Evolutionary conservation across 2,113 vertebrate species (phyloP), one percentile per base, ranked within the genome.

Genomic region (Scalopus aquaticus): DNA sequence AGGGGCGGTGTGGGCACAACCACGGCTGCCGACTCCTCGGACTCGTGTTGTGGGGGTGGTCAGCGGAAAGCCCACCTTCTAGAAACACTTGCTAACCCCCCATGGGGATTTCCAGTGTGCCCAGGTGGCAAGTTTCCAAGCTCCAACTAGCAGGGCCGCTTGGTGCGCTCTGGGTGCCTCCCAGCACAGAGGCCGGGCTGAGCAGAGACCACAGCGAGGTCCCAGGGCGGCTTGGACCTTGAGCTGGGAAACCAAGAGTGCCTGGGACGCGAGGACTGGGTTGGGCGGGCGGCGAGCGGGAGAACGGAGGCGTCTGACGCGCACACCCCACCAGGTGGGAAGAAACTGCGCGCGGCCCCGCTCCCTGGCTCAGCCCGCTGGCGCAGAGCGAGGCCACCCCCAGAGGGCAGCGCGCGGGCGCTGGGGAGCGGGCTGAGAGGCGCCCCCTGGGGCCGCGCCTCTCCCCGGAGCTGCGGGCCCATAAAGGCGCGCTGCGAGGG

Each of bases 351-450:
- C 4, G 0, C 9, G 0, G 20, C 32, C 39, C 24, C 54, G 5
- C 20, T 39, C 46, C 6, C 16, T 5, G 67, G 54, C 24, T 4
- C n/a, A 70, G 42, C 46, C 37, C 19, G 11, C 82, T 12, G 4
- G 24, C 2, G 0, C 26, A 3, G 51, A 54, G n/a, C 42, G 42
- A 30, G 54, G 30, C 62, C 32, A 17, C 32, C 10, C 39, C 19
- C 10, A 17, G 37, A 7, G 1, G 72, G n/a, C n/a, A 26, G 6
- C 67, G 17, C 67, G 17, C 2, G 8, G 51, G 24, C 2, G 3
- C 19, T 17, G 5, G 3, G 2, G 35, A 4, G 56, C 5, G 1
- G 7, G 6, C 54, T 1, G 58, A 13, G 26, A 5, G 35, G 2
- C 54, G 7, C 9, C 20, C 9, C 2, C 0, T 2, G 3, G 28